These are phyloP conservation scores for Pelusios castaneus DNA, from an alignment of 2,113 vertebrate genomes.

Conservation along the genomic window DNA sequence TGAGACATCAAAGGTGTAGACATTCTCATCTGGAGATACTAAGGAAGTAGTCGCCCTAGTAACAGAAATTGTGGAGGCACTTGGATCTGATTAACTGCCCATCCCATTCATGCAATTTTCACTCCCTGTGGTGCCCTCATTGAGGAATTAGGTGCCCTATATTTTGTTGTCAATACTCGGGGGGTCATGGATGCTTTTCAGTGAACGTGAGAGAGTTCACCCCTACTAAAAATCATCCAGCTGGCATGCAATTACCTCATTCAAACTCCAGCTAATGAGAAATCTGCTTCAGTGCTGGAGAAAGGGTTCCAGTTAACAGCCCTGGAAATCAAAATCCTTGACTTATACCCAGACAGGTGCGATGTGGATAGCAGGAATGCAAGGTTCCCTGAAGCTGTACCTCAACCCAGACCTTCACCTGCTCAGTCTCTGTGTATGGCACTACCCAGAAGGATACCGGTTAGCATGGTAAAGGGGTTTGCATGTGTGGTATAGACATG, in stretches of 20 bases:
- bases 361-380: not conserved
- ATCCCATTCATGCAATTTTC: not conserved
- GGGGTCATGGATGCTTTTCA: not conserved
- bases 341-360: not conserved
- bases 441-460: rapidly evolving
- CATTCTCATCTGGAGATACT: slow-evolving; percentile 8
- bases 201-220: not conserved
- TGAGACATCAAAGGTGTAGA: slow-evolving; percentile 32
- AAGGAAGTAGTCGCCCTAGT: slow-evolving; percentile 48
- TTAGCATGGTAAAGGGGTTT: not conserved
- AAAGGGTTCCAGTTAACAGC: not conserved
- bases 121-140: not conserved
- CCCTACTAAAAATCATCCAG: not conserved
- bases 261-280: rapidly evolving
- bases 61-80: slow-evolving; percentile 50
- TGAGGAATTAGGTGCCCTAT: not conserved
- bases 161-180: not conserved
- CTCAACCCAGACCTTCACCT: not conserved
- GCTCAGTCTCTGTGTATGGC: rapidly evolving
- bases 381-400: not conserved
- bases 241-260: rapidly evolving
- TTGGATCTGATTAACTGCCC: not conserved
- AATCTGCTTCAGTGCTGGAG: rapidly evolving
- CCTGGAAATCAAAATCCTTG: not conserved
- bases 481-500: not conserved